phyloP scores from a whole-genome alignment of 2,797 vertebrate genomes.

The Cygnus olor region DNA sequence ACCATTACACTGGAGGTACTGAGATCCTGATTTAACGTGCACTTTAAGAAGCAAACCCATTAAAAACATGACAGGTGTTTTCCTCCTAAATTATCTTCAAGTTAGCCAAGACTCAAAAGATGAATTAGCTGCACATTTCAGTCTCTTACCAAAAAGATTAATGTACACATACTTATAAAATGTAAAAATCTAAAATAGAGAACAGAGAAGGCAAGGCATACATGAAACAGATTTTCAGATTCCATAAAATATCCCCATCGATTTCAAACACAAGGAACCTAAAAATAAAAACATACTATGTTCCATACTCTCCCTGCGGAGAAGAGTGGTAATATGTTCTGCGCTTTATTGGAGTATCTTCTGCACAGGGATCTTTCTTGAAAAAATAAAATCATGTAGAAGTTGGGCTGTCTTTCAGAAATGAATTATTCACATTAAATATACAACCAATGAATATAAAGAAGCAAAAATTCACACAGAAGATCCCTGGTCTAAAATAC shows the following conservation, averaged over 20 bases:
- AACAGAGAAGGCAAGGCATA: accelerated
- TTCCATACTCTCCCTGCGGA: not conserved
- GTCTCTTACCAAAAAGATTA: not conserved
- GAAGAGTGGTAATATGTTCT: not conserved
- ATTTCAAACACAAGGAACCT: not conserved
- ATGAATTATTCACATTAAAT: not conserved
- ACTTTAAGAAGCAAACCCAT: not conserved
- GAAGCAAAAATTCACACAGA: not conserved
- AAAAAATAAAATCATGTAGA: not conserved
- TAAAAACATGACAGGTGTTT: not conserved
- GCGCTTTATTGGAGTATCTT: not conserved
- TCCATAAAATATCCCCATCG: not conserved
- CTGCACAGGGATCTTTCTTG: not conserved
- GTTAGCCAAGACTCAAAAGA: not conserved
- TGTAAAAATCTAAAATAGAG: not conserved
- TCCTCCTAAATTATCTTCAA: not conserved
- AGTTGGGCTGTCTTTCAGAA: not conserved
- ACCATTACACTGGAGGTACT: not conserved
- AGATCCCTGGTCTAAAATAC: not conserved
- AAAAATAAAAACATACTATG: not conserved
- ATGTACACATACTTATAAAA: not conserved
- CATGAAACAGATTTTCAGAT: not conserved
- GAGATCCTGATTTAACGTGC: accelerated
- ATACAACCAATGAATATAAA: not conserved
- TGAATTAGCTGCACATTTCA: not conserved